Percentiles rank a stretch among this genome's conserved stretches.
Conservation (phyloP, 1,140 invertebrate species). For the Schmidtea mediterranea region DNA sequence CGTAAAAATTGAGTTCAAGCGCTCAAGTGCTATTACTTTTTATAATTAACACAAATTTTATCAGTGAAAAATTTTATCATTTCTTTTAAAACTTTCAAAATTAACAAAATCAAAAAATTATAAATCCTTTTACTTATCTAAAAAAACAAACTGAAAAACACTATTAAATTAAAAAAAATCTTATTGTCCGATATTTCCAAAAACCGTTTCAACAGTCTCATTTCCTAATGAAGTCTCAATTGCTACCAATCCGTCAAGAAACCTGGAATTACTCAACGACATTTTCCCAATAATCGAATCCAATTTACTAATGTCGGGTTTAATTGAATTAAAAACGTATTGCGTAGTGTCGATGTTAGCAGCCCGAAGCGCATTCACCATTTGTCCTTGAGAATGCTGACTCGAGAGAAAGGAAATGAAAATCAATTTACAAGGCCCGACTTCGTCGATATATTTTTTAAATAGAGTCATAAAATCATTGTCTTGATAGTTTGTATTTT, state of each 20-base stretch:
- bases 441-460: constrained; percentile 18
- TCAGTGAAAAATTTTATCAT: no score
- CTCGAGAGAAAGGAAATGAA: constrained; percentile 20
- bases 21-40: no score
- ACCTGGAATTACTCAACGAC: constrained; percentile 13
- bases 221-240: no score
- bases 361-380: constrained; percentile 13
- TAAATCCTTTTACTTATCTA: no score
- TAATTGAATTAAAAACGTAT: constrained; percentile 14
- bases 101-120: no score
- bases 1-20: no score
- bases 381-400: constrained; percentile 17
- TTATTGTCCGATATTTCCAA: no score
- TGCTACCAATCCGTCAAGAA: constrained; percentile 10
- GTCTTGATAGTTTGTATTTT: constrained; percentile 12
- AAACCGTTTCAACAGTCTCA: no score
- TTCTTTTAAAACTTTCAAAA: no score
- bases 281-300: constrained; percentile 19
- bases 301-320: constrained; percentile 22
- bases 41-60: no score
- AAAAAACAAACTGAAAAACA: no score
- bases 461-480: constrained; percentile 15
- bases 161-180: no score
- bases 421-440: constrained; percentile 19
- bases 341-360: constrained; percentile 14